Evolutionary conservation across 2,113 vertebrate genomes (phyloP), one percentile per base, ranked within the genome.

Genomic region (Oxyruncus cristatus): DNA sequence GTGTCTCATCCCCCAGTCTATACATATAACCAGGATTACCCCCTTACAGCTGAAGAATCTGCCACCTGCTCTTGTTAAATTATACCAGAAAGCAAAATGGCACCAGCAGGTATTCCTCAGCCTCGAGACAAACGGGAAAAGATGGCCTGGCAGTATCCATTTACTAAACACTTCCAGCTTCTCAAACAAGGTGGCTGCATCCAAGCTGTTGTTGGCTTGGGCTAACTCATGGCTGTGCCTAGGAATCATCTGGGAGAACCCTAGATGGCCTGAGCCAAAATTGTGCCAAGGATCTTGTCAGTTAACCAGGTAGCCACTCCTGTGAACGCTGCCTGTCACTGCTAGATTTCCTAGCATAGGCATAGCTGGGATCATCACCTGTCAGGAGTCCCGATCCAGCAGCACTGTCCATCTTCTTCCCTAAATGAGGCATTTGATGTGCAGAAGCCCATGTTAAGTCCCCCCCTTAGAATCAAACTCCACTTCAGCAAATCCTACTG

Each of bases 381-480:
- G n/a, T 42, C 35, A 47, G 62, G 3, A 46, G 32, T 70, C 61
- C 61, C 0, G 0, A 15, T 24, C 18, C 1, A 0, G 56, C 67
- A 20, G 28, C 59, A 53, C 17, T 3, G 0, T 39, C 26, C 47
- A 35, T 28, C 12, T 70, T 26, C 73, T 39, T 66, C 62, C 50
- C 67, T 41, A 39, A 49, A 47, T 0, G 4, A 79, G 50, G 35
- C 1, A 0, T 70, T 30, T 53, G 74, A n/a, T 24, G 20, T 37
- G 44, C 53, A 62, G 65, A 68, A 82, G 39, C 37, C 27, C 37
- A 23, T 4, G 7, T 41, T 44, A 65, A 55, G 35, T 21, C 15
- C 39, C 35, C 50, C 50, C 44, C 49, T 63, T 24, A 59, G 23
- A 68, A 77, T 73, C 37, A 78, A 62, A 52, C 28, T 39, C 23